A percentile compares a stretch with the other conserved stretches of the same genome.
These are phyloP conservation scores for Pandemis heparana DNA, from an alignment of 2,888 invertebrate species.

Conservation along the genomic window DNA sequence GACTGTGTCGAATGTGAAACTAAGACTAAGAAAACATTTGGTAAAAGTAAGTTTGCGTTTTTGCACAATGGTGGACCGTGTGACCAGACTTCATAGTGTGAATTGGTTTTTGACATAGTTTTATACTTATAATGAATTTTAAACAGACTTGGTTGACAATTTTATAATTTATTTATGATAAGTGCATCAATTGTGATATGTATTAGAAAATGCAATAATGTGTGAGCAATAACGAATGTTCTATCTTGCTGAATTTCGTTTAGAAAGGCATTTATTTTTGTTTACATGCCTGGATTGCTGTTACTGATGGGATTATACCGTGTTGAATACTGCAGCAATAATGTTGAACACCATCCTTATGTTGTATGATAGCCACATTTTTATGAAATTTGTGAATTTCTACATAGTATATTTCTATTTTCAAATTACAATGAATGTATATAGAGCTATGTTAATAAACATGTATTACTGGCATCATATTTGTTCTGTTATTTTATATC, in stretches of 20 bases:
- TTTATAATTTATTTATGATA: conserved; percentile 84
- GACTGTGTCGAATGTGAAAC: conserved; percentile 76
- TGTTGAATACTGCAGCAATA: conserved; percentile 61
- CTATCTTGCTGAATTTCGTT: conserved; percentile 66
- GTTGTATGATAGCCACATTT: conserved; percentile 71
- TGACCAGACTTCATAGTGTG: conserved; percentile 81
- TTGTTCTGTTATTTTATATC: conserved; percentile 55
- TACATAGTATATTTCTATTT: conserved; percentile 80
- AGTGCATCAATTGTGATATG: conserved; percentile 84
- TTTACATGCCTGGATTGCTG: conserved; percentile 59
- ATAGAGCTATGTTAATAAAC: conserved; percentile 84
- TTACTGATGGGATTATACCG: conserved; percentile 51
- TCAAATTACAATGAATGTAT: conserved; percentile 83
- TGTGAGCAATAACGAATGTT: conserved; percentile 65
- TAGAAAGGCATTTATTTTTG: conserved; percentile 67
- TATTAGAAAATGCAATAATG: conserved; percentile 69
- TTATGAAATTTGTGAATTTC: conserved; percentile 78
- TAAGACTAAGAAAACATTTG: conserved; percentile 70
- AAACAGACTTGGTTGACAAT: conserved; percentile 80
- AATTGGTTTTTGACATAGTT: conserved; percentile 82
- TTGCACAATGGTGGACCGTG: conserved; percentile 81
- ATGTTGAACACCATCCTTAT: conserved; percentile 73
- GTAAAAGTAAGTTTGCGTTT: conserved; percentile 76
- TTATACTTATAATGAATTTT: conserved; percentile 71
- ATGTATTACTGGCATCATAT: conserved; percentile 75